phyloP scores from a whole-genome alignment of 2,113 vertebrate species.

The Antechinus stuartii region DNA sequence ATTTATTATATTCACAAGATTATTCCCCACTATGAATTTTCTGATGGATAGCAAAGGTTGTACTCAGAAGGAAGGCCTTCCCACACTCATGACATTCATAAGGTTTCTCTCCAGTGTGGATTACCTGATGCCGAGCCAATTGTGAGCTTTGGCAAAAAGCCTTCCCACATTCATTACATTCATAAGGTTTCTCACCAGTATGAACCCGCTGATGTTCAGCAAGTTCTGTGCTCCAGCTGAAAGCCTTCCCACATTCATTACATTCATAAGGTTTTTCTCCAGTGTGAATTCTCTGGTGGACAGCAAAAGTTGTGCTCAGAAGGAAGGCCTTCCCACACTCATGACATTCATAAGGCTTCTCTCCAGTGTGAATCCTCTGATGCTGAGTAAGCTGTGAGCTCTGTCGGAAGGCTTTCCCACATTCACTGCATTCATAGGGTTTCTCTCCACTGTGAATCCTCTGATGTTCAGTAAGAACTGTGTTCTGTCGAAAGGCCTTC shows the following conservation, averaged over 20 bases:
- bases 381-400: slow-evolving; percentile 48
- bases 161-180: slow-evolving; percentile 13
- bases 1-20: neutral
- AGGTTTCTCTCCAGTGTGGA: slow-evolving; percentile 37
- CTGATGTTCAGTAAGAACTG: slow-evolving; percentile 47
- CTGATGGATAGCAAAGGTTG: slow-evolving; percentile 35
- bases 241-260: slow-evolving; percentile 41
- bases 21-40: slow-evolving; percentile 49
- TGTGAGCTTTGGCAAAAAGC: slow-evolving; percentile 22
- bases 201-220: neutral
- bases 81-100: neutral
- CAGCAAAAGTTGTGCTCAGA: slow-evolving; percentile 86
- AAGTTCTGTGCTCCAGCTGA: slow-evolving; percentile 16
- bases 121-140: slow-evolving; percentile 49
- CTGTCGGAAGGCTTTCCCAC: slow-evolving; percentile 52
- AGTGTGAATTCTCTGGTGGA: slow-evolving; percentile 44
- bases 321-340: slow-evolving; percentile 88
- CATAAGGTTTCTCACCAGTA: neutral
- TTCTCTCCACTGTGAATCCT: slow-evolving; percentile 60
- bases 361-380: slow-evolving; percentile 81
- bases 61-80: slow-evolving; percentile 16
- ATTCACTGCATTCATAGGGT: slow-evolving; percentile 42
- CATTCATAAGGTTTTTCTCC: slow-evolving; percentile 40
- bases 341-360: slow-evolving; percentile 89
- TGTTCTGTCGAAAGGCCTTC: slow-evolving; percentile 61